A percentile compares a stretch with the other conserved stretches of the same genome.
Evolutionary conservation across 1,140 invertebrate species (phyloP).

Genomic region (Sitobion miscanthi): DNA sequence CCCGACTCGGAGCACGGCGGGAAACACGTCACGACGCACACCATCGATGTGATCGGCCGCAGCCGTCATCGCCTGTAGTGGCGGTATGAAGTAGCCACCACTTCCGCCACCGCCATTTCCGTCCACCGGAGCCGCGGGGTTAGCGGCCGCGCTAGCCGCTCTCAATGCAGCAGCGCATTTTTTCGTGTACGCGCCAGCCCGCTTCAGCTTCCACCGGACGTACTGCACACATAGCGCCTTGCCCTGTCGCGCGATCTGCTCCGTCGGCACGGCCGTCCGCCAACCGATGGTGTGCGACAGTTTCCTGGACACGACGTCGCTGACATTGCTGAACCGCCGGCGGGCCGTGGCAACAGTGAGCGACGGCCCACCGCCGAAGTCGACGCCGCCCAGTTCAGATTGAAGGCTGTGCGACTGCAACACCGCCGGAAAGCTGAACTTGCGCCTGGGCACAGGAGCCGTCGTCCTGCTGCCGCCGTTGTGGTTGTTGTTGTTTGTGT

Average conservation of each 20-base stretch:
- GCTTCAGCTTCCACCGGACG: slow-evolving; percentile 70
- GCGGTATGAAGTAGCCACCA: slow-evolving; percentile 72
- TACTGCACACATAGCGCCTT: slow-evolving; percentile 72
- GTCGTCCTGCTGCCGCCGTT: background rate
- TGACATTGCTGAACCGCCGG: slow-evolving; percentile 73
- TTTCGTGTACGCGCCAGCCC: slow-evolving; percentile 70
- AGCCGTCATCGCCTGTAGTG: slow-evolving; percentile 69
- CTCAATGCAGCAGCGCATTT: slow-evolving; percentile 71
- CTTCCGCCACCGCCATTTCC: slow-evolving; percentile 66
- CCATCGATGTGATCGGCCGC: slow-evolving; percentile 67
- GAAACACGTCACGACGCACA: slow-evolving; percentile 67
- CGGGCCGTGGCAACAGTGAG: slow-evolving; percentile 62
- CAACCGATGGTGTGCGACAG: slow-evolving; percentile 75
- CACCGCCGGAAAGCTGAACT: slow-evolving; percentile 68
- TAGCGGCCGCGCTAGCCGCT: slow-evolving; percentile 68
- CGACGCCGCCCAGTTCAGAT: background rate
- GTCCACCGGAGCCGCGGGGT: slow-evolving; percentile 66
- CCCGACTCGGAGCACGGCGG: slow-evolving; percentile 70
- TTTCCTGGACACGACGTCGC: slow-evolving; percentile 73
- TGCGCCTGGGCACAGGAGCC: slow-evolving; percentile 60
- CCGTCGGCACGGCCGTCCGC: slow-evolving; percentile 67
- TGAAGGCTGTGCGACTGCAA: slow-evolving; percentile 61
- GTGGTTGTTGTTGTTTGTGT: slow-evolving; percentile 24
- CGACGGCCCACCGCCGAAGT: slow-evolving; percentile 59
- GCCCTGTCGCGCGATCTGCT: slow-evolving; percentile 69